Conservation (phyloP, 2,888 invertebrate genomes). For the Keiferia lycopersicella region DNA sequence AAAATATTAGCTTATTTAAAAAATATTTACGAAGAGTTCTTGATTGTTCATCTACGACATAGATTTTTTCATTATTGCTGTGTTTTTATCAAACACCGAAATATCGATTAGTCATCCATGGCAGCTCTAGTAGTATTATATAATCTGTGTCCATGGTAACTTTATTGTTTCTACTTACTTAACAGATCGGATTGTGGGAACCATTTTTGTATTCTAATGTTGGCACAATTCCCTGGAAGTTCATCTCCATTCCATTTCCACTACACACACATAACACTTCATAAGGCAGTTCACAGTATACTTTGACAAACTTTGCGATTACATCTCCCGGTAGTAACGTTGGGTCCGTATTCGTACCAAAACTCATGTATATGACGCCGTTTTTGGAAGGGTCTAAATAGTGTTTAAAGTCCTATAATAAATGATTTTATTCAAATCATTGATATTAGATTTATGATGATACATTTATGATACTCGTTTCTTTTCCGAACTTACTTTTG, state of each 20-base stretch:
- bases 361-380: constrained; percentile 58
- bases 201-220: constrained; percentile 43
- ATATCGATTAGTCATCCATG: too few species aligned
- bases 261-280: constrained; percentile 57
- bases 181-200: constrained; percentile 45
- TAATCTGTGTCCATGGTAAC: too few species aligned
- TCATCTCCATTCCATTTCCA: constrained; percentile 58
- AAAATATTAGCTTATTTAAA: not conserved
- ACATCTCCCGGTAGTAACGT: constrained; percentile 44
- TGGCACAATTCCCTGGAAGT: constrained; percentile 41
- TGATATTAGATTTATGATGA: not conserved
- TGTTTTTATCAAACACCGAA: too few species aligned
- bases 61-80: too few species aligned
- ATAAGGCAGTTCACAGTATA: constrained; percentile 51
- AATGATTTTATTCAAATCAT: constrained; percentile 17
- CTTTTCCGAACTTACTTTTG: constrained; percentile 49
- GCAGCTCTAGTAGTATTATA: too few species aligned
- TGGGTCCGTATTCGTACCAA: constrained; percentile 58
- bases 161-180: too few species aligned
- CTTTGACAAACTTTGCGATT: constrained; percentile 46
- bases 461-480: too few species aligned
- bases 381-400: constrained; percentile 49
- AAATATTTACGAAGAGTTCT: too few species aligned
- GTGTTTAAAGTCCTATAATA: constrained; percentile 47
- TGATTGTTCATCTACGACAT: too few species aligned